phyloP scores from a whole-genome alignment of 2,888 invertebrate species.

The Enchytraeus crypticus region DNA sequence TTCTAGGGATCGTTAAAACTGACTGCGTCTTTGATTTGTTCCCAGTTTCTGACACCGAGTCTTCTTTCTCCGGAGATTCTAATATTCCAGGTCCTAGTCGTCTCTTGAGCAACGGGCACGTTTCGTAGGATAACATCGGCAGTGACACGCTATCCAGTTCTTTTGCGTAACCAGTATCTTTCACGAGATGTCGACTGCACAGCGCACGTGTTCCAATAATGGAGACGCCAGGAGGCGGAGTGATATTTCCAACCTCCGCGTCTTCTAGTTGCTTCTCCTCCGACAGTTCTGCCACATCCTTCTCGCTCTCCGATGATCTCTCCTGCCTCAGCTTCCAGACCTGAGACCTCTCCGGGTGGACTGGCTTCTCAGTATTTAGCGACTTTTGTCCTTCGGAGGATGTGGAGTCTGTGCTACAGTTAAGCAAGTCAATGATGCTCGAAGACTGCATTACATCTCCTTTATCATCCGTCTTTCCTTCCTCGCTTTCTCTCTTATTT shows the following conservation, averaged over 20 bases:
- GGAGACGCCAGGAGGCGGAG: neutral
- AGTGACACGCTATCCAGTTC: neutral
- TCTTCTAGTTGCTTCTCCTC: slow-evolving; percentile 21
- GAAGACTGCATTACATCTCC: slow-evolving; percentile 12
- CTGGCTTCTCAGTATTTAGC: too few species aligned
- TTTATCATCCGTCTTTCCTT: too few species aligned
- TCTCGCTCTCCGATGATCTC: slow-evolving; percentile 17
- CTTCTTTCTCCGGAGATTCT: neutral
- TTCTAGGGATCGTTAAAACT: neutral
- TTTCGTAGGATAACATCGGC: neutral
- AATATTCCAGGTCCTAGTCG: too few species aligned
- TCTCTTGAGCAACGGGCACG: neutral
- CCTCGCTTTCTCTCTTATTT: too few species aligned
- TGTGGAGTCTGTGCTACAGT: slow-evolving; percentile 1
- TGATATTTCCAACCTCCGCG: slow-evolving; percentile 17
- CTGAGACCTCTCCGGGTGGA: too few species aligned
- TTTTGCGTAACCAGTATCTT: too few species aligned
- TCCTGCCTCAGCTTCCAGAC: slow-evolving; percentile 3
- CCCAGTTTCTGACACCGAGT: neutral
- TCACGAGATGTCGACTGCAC: neutral
- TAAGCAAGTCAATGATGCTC: slow-evolving; percentile 10
- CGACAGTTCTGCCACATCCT: slow-evolving; percentile 22
- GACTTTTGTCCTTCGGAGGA: too few species aligned
- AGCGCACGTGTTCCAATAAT: neutral
- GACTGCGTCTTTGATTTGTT: neutral